Evolutionary conservation across 2,113 vertebrate genomes (phyloP).

Genomic region (Thomomys bottae): DNA sequence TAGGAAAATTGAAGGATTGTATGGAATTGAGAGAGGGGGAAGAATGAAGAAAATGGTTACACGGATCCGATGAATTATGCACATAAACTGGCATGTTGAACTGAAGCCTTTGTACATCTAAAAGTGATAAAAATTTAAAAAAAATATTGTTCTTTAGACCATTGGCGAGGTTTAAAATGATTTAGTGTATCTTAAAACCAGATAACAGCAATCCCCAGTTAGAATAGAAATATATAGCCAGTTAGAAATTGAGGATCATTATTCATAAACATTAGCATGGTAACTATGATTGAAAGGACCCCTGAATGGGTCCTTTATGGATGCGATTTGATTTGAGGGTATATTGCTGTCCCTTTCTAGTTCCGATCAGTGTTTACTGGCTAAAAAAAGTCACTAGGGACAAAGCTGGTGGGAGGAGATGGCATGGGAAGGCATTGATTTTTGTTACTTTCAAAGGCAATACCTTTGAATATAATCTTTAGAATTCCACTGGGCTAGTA

Average conservation of each 20-base stretch:
- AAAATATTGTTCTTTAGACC: neutral
- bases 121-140: too few relatives aligned
- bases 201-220: neutral
- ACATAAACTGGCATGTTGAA: too few relatives aligned
- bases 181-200: conserved; percentile 20
- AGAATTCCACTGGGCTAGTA: conserved; percentile 1
- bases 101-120: too few relatives aligned
- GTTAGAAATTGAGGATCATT: neutral
- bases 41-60: too few relatives aligned
- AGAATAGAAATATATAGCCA: neutral
- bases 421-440: accelerated
- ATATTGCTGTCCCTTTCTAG: neutral
- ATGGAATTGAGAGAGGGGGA: too few relatives aligned
- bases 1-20: too few relatives aligned
- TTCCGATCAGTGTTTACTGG: neutral
- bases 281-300: neutral
- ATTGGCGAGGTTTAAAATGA: neutral
- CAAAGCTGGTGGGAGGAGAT: neutral
- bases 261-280: neutral
- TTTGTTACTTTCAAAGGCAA: neutral
- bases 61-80: too few relatives aligned
- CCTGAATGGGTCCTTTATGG: neutral
- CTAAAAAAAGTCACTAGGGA: neutral
- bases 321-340: neutral
- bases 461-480: conserved; percentile 30